Conservation (phyloP, 2,113 vertebrate genomes). For the Ranitomeya variabilis region DNA sequence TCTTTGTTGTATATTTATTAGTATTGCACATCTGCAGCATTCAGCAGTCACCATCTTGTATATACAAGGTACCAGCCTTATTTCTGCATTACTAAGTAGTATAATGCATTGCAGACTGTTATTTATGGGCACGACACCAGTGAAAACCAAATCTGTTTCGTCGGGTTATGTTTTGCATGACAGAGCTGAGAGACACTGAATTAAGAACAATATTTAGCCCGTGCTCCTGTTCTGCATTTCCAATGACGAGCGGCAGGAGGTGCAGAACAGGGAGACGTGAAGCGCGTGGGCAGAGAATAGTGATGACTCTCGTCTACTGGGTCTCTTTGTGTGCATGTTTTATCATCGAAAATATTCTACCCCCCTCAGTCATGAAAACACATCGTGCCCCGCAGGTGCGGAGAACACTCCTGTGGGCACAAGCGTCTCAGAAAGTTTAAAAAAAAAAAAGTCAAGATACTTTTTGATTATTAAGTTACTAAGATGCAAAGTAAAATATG, state of each 20-base stretch:
- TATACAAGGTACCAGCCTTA: background rate
- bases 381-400: slow-evolving; percentile 2
- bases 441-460: slow-evolving; percentile 3
- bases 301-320: slow-evolving; percentile 42
- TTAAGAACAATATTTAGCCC: slow-evolving; percentile 21
- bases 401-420: background rate
- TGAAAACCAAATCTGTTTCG: background rate
- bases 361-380: slow-evolving; percentile 20
- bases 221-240: slow-evolving; percentile 5
- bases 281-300: slow-evolving; percentile 31
- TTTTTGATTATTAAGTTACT: slow-evolving; percentile 19
- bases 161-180: background rate
- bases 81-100: background rate
- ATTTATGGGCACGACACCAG: background rate
- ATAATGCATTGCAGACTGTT: background rate
- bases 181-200: slow-evolving; percentile 12
- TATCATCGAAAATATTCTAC: slow-evolving; percentile 31
- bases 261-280: slow-evolving; percentile 14
- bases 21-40: too few species aligned
- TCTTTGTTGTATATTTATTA: too few species aligned
- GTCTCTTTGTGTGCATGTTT: slow-evolving; percentile 36
- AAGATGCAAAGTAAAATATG: background rate
- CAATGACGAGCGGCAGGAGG: slow-evolving; percentile 34
- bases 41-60: background rate
- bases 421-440: background rate